phyloP scores from a whole-genome alignment of 53 echinoderm and acorn worm genomes.

The Crossaster papposus region DNA sequence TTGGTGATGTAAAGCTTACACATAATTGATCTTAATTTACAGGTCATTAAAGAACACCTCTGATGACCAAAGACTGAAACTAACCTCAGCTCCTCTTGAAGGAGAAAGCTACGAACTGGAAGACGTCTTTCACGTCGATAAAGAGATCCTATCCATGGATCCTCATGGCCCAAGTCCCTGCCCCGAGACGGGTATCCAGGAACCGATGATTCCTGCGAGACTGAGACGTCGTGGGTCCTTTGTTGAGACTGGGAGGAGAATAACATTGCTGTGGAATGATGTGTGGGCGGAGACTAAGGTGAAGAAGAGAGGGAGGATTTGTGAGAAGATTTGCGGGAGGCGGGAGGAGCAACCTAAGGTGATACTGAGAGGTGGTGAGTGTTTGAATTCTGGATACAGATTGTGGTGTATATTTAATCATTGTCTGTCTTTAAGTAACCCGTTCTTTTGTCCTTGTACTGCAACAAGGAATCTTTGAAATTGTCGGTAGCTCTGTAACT shows the following conservation, averaged over 20 bases:
- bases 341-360: constrained; percentile 9
- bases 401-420: background rate
- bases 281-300: constrained; percentile 23
- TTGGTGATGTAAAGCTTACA: background rate
- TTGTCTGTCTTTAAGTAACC: background rate
- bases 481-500: background rate
- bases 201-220: background rate
- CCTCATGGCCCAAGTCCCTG: background rate
- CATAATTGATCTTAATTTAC: background rate
- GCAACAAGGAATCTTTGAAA: background rate
- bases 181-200: constrained; percentile 10
- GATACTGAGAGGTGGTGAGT: constrained; percentile 14
- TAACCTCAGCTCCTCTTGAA: background rate
- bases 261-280: background rate
- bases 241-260: background rate
- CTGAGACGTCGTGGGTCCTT: background rate
- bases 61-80: background rate
- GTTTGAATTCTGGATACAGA: no score
- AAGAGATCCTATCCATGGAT: constrained; percentile 9
- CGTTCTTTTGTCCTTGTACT: background rate
- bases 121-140: background rate
- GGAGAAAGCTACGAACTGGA: background rate
- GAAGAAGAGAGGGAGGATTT: background rate
- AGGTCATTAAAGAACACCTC: background rate
- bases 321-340: constrained; percentile 2